Conservation (phyloP, 1,140 invertebrate genomes). For the Drosophila malerkotliana region DNA sequence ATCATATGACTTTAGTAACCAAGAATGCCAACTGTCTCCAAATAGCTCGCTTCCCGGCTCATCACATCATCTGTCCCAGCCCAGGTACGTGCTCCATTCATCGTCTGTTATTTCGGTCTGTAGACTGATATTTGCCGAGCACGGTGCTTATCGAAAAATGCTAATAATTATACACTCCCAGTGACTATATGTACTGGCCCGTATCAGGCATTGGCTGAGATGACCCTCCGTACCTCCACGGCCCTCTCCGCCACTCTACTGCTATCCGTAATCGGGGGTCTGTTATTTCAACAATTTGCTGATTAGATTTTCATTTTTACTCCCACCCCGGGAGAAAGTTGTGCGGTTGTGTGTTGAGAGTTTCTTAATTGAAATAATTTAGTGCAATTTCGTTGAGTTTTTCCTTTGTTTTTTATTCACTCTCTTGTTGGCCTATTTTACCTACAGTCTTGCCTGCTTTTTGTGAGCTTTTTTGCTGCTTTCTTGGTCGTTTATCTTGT, state of each 20-base stretch:
- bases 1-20: slow-evolving; percentile 9
- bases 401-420: slow-evolving; percentile 22
- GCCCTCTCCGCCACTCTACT: neutral
- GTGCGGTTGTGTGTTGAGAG: slow-evolving; percentile 29
- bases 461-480: slow-evolving; percentile 10
- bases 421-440: slow-evolving; percentile 34
- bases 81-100: slow-evolving; percentile 35
- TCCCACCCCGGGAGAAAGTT: slow-evolving; percentile 23
- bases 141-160: slow-evolving; percentile 30
- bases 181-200: neutral
- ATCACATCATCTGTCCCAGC: slow-evolving; percentile 4
- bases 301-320: slow-evolving; percentile 70
- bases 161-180: slow-evolving; percentile 30
- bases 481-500: slow-evolving; percentile 53
- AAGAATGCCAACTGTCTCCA: slow-evolving; percentile 5
- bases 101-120: slow-evolving; percentile 4
- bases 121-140: slow-evolving; percentile 11
- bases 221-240: slow-evolving; percentile 4
- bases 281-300: slow-evolving; percentile 78
- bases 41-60: slow-evolving; percentile 41
- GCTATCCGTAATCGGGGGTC: slow-evolving; percentile 21
- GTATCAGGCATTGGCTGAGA: slow-evolving; percentile 28
- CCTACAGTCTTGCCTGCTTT: slow-evolving; percentile 39
- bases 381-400: slow-evolving; percentile 27
- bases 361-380: slow-evolving; percentile 64